phyloP scores from a whole-genome alignment of 2,797 vertebrate genomes.

The Heterohyrax brucei region DNA sequence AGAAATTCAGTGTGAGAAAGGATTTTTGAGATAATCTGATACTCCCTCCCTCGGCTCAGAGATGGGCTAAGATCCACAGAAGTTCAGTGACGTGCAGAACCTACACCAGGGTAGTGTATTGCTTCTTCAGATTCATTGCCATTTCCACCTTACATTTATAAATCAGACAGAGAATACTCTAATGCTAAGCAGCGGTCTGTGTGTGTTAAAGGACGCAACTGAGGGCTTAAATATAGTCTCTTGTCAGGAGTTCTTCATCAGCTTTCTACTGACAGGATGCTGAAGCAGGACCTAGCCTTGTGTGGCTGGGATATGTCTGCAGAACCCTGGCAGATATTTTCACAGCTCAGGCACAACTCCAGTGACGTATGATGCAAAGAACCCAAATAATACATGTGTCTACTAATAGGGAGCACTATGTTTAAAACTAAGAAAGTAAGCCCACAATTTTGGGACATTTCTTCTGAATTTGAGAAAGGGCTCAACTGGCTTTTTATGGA shows the following conservation, averaged over 20 bases:
- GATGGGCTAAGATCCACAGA: conserved; percentile 10
- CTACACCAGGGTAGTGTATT: conserved; percentile 12
- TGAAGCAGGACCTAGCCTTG: background rate
- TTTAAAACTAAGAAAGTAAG: conserved; percentile 64
- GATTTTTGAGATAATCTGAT: conserved; percentile 63
- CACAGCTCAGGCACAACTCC: background rate
- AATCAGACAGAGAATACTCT: conserved; percentile 34
- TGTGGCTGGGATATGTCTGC: background rate
- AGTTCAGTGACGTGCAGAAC: background rate
- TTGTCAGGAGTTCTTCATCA: background rate
- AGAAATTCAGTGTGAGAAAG: conserved; percentile 67
- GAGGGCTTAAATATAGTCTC: background rate
- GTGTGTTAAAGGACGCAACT: conserved; percentile 22
- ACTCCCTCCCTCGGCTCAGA: conserved; percentile 17
- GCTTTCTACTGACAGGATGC: background rate
- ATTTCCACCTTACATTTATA: conserved; percentile 50
- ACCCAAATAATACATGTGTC: background rate
- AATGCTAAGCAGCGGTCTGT: background rate
- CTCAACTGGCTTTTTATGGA: background rate
- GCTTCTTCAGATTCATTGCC: conserved; percentile 51
- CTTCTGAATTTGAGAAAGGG: background rate
- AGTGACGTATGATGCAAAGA: background rate
- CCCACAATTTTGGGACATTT: conserved; percentile 47
- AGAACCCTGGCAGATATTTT: background rate
- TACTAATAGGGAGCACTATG: background rate